These are phyloP conservation scores for Beroe ovata DNA, from an alignment of 37 sponge, comb jelly and placozoan species.

Conservation along the genomic window DNA sequence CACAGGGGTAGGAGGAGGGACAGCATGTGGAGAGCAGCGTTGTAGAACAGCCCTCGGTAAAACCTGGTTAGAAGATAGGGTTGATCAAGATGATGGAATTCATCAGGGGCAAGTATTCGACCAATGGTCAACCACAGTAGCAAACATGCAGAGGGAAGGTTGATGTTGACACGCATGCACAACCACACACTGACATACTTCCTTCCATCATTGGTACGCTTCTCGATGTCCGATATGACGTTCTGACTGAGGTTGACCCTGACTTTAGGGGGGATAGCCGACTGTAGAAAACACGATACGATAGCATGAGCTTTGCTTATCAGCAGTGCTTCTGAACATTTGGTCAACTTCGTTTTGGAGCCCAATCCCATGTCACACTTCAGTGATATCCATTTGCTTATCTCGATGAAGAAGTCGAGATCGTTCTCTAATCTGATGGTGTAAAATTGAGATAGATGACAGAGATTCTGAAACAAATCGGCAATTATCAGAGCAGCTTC, in stretches of 20 bases:
- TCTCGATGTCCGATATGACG: constrained; percentile 25
- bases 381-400: constrained; percentile 71
- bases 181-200: too few species aligned
- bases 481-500: too few species aligned
- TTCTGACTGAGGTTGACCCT: constrained; percentile 70
- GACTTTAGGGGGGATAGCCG: constrained; percentile 76
- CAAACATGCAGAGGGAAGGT: too few species aligned
- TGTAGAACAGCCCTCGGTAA: constrained; percentile 82
- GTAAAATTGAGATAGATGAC: too few species aligned
- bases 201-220: not conserved
- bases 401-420: constrained; percentile 89
- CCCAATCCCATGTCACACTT: constrained; percentile 68
- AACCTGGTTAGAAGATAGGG: constrained; percentile 30
- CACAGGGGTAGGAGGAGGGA: constrained; percentile 79
- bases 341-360: constrained; percentile 68
- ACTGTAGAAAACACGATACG: constrained; percentile 84
- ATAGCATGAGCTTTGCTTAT: constrained; percentile 89
- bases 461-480: constrained; percentile 71
- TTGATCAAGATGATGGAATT: not conserved
- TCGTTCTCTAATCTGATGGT: constrained; percentile 81
- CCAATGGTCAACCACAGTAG: not conserved
- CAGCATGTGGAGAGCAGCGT: constrained; percentile 83
- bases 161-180: too few species aligned
- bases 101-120: too few species aligned
- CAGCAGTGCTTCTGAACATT: constrained; percentile 76